phyloP scores from a whole-genome alignment of 2,888 invertebrate genomes.

The Thelaira solivaga region DNA sequence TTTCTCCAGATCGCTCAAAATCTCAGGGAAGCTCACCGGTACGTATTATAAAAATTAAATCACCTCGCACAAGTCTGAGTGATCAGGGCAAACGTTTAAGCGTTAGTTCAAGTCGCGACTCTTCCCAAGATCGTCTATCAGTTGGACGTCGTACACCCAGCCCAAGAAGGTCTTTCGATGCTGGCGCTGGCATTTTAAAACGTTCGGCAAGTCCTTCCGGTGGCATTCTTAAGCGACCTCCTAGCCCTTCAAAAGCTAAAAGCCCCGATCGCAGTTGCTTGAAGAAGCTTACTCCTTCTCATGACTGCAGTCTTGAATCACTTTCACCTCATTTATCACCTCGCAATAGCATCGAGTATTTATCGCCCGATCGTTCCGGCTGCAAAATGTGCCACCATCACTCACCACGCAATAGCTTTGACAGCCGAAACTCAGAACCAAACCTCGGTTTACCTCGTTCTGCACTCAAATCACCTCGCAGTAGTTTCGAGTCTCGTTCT shows the following conservation, averaged over 20 bases:
- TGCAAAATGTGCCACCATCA: slow-evolving; percentile 71
- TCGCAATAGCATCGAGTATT: slow-evolving; percentile 74
- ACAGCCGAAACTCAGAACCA: slow-evolving; percentile 75
- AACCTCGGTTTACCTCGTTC: slow-evolving; percentile 72
- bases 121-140: slow-evolving; percentile 74
- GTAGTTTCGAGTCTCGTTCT: slow-evolving; percentile 71
- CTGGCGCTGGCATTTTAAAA: slow-evolving; percentile 75
- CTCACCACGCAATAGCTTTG: slow-evolving; percentile 76
- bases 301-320: slow-evolving; percentile 74
- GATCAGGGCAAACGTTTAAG: slow-evolving; percentile 77
- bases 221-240: slow-evolving; percentile 73
- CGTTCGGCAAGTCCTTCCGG: slow-evolving; percentile 71
- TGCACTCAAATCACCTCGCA: slow-evolving; percentile 69
- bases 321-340: slow-evolving; percentile 76
- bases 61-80: slow-evolving; percentile 79
- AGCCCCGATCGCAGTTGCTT: slow-evolving; percentile 76
- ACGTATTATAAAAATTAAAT: slow-evolving; percentile 77
- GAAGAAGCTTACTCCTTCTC: slow-evolving; percentile 73
- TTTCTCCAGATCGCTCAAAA: slow-evolving; percentile 78
- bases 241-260: slow-evolving; percentile 75
- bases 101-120: slow-evolving; percentile 74
- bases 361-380: slow-evolving; percentile 74
- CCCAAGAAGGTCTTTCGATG: slow-evolving; percentile 75
- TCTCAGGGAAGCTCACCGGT: slow-evolving; percentile 76
- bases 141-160: slow-evolving; percentile 74